Evolutionary conservation across 2,797 vertebrate genomes (phyloP), one percentile per base, ranked within the genome.

Genomic region (Melopsittacus undulatus): DNA sequence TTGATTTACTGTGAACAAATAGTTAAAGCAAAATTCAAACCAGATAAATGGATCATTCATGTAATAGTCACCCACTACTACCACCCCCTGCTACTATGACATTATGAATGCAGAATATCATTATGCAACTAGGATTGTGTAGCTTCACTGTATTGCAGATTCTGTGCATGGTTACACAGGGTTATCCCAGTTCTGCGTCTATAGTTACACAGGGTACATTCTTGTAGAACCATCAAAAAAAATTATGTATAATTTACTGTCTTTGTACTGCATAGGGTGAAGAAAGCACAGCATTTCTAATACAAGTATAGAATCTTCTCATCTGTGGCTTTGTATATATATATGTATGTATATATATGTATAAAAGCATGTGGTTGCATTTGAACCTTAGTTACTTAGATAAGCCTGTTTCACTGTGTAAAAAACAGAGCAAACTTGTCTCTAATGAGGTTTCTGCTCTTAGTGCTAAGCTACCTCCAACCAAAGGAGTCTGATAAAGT

Each of bases 11-110:
- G 52, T 89, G 84, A 89, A 73, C 27, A 92, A 94, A 83, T 34
- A 93, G 49, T 86, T 93, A 92, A 93, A 77, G 14, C 11, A 78
- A 92, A 95, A 94, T 81, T 91, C 51, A 83, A 93, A 92, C 49
- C 85, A 83, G 76, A 76, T 34, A 94, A 94, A 92, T 69, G 57
- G 17, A 61, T 89, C 24, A 40, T 81, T 93, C 38, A 43, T 75
- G 59, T 64, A 87, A 70, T 64, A 67, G 11, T 75, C 66, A 72
- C 20, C 78, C 52, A 83, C 46, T 73, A 78, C 62, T 63, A 51
- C 63, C 54, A 77, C 48, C 48, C 36, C 40, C 78, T 91, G 57
- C 64, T 68, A 83, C 61, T 77, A 40, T 29, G 30, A 77, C 13
- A 43, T 79, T 75, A 79, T 38, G 21, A 82, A 87, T 38, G 52